A percentile compares a stretch with the other conserved stretches of the same genome.
Conservation (phyloP, 2,888 invertebrate genomes). For the Aquatica leii region DNA sequence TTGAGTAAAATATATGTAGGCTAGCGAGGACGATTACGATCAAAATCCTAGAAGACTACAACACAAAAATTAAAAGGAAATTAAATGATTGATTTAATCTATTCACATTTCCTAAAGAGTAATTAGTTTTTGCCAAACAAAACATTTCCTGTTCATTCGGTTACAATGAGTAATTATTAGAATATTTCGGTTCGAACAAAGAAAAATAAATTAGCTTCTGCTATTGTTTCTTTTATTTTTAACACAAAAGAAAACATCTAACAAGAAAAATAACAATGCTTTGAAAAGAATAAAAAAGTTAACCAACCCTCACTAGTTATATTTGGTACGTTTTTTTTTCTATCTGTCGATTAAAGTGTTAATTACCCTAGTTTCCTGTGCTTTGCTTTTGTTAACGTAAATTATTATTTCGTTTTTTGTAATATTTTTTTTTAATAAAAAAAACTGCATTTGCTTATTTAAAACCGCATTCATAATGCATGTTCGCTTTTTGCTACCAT, state of each 20-base stretch:
- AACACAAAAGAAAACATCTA: conserved; percentile 29
- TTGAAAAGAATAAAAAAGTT: conserved; percentile 18
- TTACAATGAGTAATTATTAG: conserved; percentile 22
- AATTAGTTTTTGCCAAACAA: conserved; percentile 9
- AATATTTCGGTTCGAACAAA: conserved; percentile 21
- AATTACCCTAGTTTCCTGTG: background rate
- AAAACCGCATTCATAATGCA: conserved; percentile 24
- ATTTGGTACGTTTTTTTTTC: background rate
- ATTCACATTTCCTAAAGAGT: conserved; percentile 10
- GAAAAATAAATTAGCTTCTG: conserved; percentile 21
- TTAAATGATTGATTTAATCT: conserved; percentile 11
- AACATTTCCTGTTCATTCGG: conserved; percentile 10
- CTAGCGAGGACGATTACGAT: background rate
- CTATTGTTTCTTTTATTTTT: conserved; percentile 31
- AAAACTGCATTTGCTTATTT: conserved; percentile 9
- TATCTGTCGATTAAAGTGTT: conserved; percentile 21
- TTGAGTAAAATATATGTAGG: conserved; percentile 2
- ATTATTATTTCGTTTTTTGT: too few species aligned
- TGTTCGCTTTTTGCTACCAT: conserved; percentile 24
- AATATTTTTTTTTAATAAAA: too few species aligned
- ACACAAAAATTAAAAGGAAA: conserved; percentile 9
- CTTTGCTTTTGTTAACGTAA: too few species aligned
- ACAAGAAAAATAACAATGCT: conserved; percentile 28
- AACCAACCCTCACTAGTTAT: conserved; percentile 14
- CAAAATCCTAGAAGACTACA: background rate